These are phyloP conservation scores for Chaetodon auriga DNA, from an alignment of 2,113 vertebrate species.

Conservation along the genomic window DNA sequence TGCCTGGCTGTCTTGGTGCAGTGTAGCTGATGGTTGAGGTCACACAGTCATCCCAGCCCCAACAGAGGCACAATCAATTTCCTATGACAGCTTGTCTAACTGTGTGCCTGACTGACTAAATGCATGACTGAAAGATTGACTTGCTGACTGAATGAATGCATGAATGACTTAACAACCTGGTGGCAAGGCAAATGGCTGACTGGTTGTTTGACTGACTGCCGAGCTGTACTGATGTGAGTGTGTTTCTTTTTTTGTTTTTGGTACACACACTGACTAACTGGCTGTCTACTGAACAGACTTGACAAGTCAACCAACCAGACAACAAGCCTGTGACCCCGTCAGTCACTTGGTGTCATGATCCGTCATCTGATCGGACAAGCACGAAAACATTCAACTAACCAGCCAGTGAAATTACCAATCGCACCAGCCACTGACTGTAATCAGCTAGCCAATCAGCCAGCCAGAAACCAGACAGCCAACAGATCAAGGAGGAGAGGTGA, in stretches of 20 bases:
- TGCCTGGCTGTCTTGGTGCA: slow-evolving; percentile 54
- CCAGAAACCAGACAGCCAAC: slow-evolving; percentile 39
- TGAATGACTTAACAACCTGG: slow-evolving; percentile 20
- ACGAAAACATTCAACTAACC: slow-evolving; percentile 23
- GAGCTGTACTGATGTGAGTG: not conserved
- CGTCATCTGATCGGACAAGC: slow-evolving; percentile 10
- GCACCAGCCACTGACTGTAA: not conserved
- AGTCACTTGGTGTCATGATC: slow-evolving; percentile 10
- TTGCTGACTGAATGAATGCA: slow-evolving; percentile 39
- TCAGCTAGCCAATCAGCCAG: slow-evolving; percentile 10
- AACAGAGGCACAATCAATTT: slow-evolving; percentile 53
- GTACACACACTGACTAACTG: slow-evolving; percentile 8
- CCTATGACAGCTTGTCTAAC: slow-evolving; percentile 48
- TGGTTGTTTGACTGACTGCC: slow-evolving; percentile 19
- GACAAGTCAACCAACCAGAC: slow-evolving; percentile 21
- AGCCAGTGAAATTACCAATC: slow-evolving; percentile 17
- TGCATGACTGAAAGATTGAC: slow-evolving; percentile 28
- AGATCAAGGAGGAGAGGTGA: slow-evolving; percentile 55
- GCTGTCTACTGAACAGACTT: slow-evolving; percentile 13
- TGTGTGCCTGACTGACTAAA: slow-evolving; percentile 12
- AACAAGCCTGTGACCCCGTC: slow-evolving; percentile 13
- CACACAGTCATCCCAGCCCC: slow-evolving; percentile 52
- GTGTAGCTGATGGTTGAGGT: slow-evolving; percentile 68
- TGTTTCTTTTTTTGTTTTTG: not conserved
- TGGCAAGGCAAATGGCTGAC: slow-evolving; percentile 20